Conservation (phyloP, 2,888 invertebrate species). For the Thymelicus acteon region DNA sequence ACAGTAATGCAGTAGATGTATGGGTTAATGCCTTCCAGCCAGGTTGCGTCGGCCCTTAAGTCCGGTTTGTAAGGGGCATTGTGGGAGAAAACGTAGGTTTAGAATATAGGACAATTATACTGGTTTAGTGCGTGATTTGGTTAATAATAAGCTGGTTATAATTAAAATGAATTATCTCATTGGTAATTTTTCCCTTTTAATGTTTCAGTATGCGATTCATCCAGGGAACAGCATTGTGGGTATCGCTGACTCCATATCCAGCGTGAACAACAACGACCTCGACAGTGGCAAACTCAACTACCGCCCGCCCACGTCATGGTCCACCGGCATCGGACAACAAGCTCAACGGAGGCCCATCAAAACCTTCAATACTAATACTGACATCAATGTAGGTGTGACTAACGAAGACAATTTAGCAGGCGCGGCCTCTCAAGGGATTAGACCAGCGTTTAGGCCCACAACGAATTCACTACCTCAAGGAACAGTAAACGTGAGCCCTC, state of each 20-base stretch:
- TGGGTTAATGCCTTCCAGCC: too few relatives aligned
- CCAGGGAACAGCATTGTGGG: conserved; percentile 75
- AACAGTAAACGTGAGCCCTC: conserved; percentile 49
- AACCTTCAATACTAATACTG: conserved; percentile 35
- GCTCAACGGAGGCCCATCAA: conserved; percentile 23
- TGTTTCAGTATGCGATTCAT: conserved; percentile 70
- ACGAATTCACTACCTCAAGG: conserved; percentile 36
- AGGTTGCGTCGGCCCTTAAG: too few relatives aligned
- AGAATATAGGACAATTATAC: not conserved
- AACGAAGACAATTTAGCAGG: conserved; percentile 43
- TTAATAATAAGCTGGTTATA: too few relatives aligned
- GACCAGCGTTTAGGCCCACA: conserved; percentile 50
- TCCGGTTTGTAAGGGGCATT: too few relatives aligned
- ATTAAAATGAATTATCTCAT: too few relatives aligned
- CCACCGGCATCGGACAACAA: conserved; percentile 64
- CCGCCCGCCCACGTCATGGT: conserved; percentile 83
- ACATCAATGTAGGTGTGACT: conserved; percentile 20
- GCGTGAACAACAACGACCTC: conserved; percentile 66
- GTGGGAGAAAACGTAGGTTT: not conserved
- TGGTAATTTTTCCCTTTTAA: not conserved
- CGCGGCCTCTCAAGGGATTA: conserved; percentile 60
- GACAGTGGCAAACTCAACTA: conserved; percentile 77
- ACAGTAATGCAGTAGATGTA: too few relatives aligned
- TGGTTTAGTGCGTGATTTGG: too few relatives aligned
- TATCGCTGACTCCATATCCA: conserved; percentile 71